A percentile compares a stretch with the other conserved stretches of the same genome.
Evolutionary conservation across 1,140 invertebrate genomes (phyloP).

Genomic region (Procambarus virginalis): DNA sequence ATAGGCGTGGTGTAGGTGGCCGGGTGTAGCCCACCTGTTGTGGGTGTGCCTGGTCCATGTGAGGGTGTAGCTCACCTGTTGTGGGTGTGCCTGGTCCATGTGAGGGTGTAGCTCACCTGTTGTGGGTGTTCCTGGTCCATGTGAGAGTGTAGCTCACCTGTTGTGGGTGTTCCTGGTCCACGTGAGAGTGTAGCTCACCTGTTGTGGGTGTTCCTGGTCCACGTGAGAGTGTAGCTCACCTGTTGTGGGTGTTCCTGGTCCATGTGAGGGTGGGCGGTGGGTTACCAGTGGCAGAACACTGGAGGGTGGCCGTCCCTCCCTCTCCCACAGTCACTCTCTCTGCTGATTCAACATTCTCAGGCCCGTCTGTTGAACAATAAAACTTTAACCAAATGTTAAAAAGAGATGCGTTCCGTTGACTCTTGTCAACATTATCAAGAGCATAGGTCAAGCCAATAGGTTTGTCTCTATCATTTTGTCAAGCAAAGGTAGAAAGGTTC

Average conservation of each 20-base stretch:
- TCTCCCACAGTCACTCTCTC: conserved; percentile 85
- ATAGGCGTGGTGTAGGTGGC: too few relatives aligned
- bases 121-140: background rate
- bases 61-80: conserved; percentile 40
- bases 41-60: background rate
- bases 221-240: conserved; percentile 10
- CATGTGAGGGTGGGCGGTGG: conserved; percentile 75
- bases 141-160: conserved; percentile 26
- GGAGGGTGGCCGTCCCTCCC: conserved; percentile 87
- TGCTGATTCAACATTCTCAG: conserved; percentile 85
- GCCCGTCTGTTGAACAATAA: conserved; percentile 81
- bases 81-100: conserved; percentile 22
- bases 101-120: background rate
- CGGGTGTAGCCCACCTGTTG: too few relatives aligned
- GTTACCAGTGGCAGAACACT: conserved; percentile 91
- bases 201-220: background rate
- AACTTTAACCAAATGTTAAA: too few relatives aligned
- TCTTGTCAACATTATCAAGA: too few relatives aligned
- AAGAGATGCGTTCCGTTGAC: too few relatives aligned
- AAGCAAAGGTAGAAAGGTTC: too few relatives aligned
- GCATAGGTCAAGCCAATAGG: too few relatives aligned
- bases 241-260: conserved; percentile 43
- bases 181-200: too few relatives aligned
- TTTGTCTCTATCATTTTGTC: too few relatives aligned
- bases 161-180: conserved; percentile 40